Conservation (phyloP, 2,797 vertebrate genomes). For the Discoglossus pictus region DNA sequence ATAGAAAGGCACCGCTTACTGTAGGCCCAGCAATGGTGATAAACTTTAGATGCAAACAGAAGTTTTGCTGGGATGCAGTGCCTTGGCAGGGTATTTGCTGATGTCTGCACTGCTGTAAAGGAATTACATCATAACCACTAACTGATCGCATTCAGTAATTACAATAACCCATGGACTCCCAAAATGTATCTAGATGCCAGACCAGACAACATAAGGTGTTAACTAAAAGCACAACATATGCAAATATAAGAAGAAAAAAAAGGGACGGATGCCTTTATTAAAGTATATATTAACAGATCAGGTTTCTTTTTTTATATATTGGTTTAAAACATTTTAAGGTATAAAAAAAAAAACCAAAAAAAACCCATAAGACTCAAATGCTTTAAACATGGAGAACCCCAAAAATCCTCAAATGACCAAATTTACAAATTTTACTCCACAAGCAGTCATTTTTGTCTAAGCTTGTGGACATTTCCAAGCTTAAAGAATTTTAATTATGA, state of each 20-base stretch:
- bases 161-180: not conserved
- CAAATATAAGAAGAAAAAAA: too few relatives aligned
- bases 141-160: constrained; percentile 3
- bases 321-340: too few relatives aligned
- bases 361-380: too few relatives aligned
- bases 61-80: not conserved
- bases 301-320: too few relatives aligned
- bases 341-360: too few relatives aligned
- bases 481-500: constrained; percentile 33
- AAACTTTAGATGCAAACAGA: constrained; percentile 3
- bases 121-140: constrained; percentile 1
- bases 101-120: not conserved
- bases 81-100: constrained; percentile 21
- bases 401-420: not conserved
- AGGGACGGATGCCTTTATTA: too few relatives aligned
- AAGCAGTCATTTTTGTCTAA: not conserved
- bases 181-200: not conserved
- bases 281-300: too few relatives aligned
- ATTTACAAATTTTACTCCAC: constrained; percentile 17
- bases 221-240: too few relatives aligned
- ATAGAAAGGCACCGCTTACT: too few relatives aligned
- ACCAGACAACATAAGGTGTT: too few relatives aligned
- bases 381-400: constrained; percentile 1
- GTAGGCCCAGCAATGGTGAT: constrained; percentile 23
- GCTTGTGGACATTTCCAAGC: not conserved